Base-by-base conservation (phyloP, 2,113 vertebrate species). In the Camelus bactrianus region DNA sequence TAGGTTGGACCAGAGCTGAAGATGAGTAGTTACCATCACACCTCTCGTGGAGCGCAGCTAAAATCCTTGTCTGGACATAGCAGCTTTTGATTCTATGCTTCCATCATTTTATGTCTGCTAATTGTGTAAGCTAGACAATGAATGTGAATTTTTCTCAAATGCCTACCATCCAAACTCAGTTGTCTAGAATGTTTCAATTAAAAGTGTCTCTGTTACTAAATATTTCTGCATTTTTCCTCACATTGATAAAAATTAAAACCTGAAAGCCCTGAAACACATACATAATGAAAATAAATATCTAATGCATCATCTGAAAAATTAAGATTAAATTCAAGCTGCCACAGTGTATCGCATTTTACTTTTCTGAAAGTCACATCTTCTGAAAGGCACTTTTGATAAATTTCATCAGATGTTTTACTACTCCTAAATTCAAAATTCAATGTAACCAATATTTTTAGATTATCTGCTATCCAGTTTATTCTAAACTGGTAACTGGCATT, bases 331-430 rank as follows among this genome's bases (percentile, higher is more conserved):
- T 32, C 17, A 95, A 67, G 35, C 60, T 82, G 58, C 19, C 24
- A 58, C 0, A n/a, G 11, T 75, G 8, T 46, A 52, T 76, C 89
- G 1, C 32, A 65, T 60, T 94, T 77, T 86, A 70, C 12, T 82
- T 85, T 91, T 85, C 24, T 89, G 32, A 88, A 79, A 84, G 62
- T 42, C 28, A 28, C 6, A 28, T 82, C 22, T 87, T 70, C 28
- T 6, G 11, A 92, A 89, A 86, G 81, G 26, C 35, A 46, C 13
- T 95, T 82, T 48, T 79, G 75, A 92, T 93, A 64, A 69, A 86
- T 92, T 64, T 90, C 4, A 54, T 60, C 28, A 77, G 89, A 32
- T 95, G 19, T 65, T 82, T 89, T 83, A 82, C n/a, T 86, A 75
- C 69, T 75, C 17, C 54, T 38, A 92, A 35, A 35, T 35, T 35